Base-by-base conservation (phyloP, 2,113 vertebrate species). In the Pogona vitticeps region DNA sequence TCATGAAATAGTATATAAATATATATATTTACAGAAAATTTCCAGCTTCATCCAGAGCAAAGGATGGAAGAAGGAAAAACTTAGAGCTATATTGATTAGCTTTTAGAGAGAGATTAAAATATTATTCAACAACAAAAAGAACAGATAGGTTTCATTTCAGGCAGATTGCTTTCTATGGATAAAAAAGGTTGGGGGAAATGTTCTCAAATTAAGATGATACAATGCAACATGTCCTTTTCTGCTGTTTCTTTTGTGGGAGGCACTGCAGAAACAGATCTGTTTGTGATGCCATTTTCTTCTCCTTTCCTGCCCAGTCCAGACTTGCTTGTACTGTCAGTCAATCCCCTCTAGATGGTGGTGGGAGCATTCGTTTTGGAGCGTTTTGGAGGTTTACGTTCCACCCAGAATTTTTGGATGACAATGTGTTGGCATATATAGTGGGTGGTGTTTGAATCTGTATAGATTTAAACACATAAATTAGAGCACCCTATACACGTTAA, bases 371-470 rank as follows among this genome's bases (percentile, higher is more conserved):
- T 38, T 73, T 84, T 33, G 33, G 26, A 18, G 58, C 79, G 82
- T 75, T 59, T 88, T 58, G n/a, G 83, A 20, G 31, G 23, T 52
- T 83, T 83, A 84, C 28, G n/a, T 65, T 88, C 70, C 42, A 80
- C 75, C 28, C 38, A 58, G 56, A 83, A 38, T 91, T 91, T 92
- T 92, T 75, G 65, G n/a, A 86, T 89, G 92, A 83, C 2, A 1
- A 90, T 72, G 90, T 85, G 91, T 92, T 95, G 92, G 81, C 93
- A 93, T 88, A 85, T 86, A 88, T 17, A 83, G 95, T 94, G 86
- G 95, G 92, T 94, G 94, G 92, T 93, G 90, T 92, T 93, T 85
- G 88, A 92, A 58, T 82, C 79, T 84, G 31, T 91, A 82, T 83
- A 73, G 87, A 90, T 90, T 86, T 92, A 88, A 92, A 92, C 59